phyloP scores from a whole-genome alignment of 2,888 invertebrate species.

The Caenorhabditis becei region DNA sequence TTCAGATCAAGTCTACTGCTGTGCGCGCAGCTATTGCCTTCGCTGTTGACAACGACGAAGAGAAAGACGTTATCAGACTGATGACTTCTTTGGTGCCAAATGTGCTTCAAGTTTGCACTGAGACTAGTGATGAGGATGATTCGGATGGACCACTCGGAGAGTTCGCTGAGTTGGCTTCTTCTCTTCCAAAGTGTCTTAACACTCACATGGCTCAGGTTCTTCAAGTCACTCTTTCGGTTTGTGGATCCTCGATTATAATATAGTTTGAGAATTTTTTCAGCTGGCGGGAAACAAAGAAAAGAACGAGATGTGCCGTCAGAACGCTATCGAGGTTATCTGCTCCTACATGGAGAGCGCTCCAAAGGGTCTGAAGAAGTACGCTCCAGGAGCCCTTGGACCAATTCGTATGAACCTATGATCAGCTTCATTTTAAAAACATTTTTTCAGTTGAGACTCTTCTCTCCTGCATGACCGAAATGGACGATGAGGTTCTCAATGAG shows the following conservation, averaged over 20 bases:
- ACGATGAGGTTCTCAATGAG: conserved; percentile 91
- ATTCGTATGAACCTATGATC: conserved; percentile 81
- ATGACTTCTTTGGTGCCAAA: conserved; percentile 84
- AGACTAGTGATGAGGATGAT: conserved; percentile 90
- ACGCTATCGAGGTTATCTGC: conserved; percentile 91
- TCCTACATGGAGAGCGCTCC: conserved; percentile 94
- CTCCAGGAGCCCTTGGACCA: conserved; percentile 88
- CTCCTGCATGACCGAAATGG: conserved; percentile 95
- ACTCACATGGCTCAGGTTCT: conserved; percentile 92
- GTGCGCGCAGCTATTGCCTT: conserved; percentile 86
- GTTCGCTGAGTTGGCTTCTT: conserved; percentile 94
- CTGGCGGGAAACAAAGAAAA: conserved; percentile 81
- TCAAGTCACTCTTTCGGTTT: conserved; percentile 90
- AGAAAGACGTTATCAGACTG: conserved; percentile 90
- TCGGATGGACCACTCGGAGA: conserved; percentile 90
- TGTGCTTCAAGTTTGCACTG: conserved; percentile 89
- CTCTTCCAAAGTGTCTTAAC: conserved; percentile 92
- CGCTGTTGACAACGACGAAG: conserved; percentile 93
- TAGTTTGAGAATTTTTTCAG: conserved; percentile 21
- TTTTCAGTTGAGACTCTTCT: conserved; percentile 88
- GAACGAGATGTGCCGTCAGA: conserved; percentile 88
- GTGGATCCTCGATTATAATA: conserved; percentile 45
- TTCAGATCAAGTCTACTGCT: conserved; percentile 84
- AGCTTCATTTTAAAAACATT: no score
- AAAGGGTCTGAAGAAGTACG: conserved; percentile 95